Evolutionary conservation across 1,140 invertebrate genomes (phyloP), one percentile per base, ranked within the genome.

Genomic region (Cephus cinctus): DNA sequence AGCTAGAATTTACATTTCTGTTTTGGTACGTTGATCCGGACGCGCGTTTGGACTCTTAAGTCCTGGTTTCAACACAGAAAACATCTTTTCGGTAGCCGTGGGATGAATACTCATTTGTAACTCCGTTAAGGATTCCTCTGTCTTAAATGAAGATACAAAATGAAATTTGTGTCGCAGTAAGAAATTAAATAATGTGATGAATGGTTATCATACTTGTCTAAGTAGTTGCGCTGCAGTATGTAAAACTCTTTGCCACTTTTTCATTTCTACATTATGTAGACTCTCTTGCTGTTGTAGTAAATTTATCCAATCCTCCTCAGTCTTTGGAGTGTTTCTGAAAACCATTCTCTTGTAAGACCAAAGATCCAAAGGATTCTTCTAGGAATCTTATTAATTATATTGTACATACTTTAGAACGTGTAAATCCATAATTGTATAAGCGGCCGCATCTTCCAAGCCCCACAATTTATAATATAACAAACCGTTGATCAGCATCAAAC

Each of bases 381-480:
- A n/a, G n/a, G n/a, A n/a, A n/a, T n/a, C n/a, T n/a, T n/a, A n/a
- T n/a, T n/a, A n/a, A n/a, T n/a, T 56, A 49, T 63, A 50, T 39
- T 57, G 54, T n/a, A 63, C 73, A 53, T 77, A 83, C 80, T 78
- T 80, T 20, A 80, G 59, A 59, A 82, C 77, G 56, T 84, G 75
- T 59, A 84, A 57, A 63, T 84, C 78, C 57, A 83, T 76, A 14
- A 80, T 67, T 22, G 79, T 80, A 42, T 80, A 75, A 16, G 75
- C 70, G 41, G 74, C 68, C n/a, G 73, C 69, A 45, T 78, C 76
- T 58, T 88, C 87, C 12, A 89, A 65, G 30, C 80, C 78, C 82
- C 85, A 87, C 23, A 93, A 73, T 74, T 88, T 86, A 66, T 86
- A 89, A 74, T 90, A 92, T 2, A 93, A 77, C 46, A 89, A 71